A percentile compares a stretch with the other conserved stretches of the same genome.
phyloP scores from a whole-genome alignment of 2,888 invertebrate genomes.

The Macrosiphum euphorbiae region DNA sequence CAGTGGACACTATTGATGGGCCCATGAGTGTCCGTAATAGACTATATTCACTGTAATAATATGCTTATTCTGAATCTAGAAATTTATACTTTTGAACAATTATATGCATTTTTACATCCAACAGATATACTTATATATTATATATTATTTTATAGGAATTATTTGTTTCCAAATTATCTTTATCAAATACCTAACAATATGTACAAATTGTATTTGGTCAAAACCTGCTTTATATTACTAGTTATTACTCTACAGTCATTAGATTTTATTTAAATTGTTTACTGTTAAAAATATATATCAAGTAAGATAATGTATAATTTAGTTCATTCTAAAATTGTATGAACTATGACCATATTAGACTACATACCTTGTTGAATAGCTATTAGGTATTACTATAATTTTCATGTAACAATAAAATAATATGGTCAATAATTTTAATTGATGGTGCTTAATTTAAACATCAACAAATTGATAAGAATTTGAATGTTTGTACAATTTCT shows the following conservation, averaged over 20 bases:
- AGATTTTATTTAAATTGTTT: background rate
- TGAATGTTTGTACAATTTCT: background rate
- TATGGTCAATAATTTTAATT: background rate
- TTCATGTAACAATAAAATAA: background rate
- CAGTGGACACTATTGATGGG: background rate
- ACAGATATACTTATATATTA: background rate
- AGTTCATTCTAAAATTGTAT: background rate
- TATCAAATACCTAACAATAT: background rate
- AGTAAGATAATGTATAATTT: background rate
- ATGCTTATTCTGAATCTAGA: too few relatives aligned
- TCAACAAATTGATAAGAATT: background rate
- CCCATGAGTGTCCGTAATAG: background rate
- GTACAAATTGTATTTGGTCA: background rate
- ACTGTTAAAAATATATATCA: background rate
- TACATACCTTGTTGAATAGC: background rate
- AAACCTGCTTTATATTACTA: background rate
- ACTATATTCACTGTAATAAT: background rate
- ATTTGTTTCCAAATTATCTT: background rate
- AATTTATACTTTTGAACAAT: background rate
- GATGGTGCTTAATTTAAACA: background rate
- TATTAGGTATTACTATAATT: background rate
- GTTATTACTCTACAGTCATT: background rate
- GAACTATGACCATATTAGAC: background rate
- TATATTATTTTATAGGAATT: background rate
- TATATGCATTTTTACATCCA: background rate